Conservation (phyloP, 2,888 invertebrate species). For the Drosophila buzzatii region DNA sequence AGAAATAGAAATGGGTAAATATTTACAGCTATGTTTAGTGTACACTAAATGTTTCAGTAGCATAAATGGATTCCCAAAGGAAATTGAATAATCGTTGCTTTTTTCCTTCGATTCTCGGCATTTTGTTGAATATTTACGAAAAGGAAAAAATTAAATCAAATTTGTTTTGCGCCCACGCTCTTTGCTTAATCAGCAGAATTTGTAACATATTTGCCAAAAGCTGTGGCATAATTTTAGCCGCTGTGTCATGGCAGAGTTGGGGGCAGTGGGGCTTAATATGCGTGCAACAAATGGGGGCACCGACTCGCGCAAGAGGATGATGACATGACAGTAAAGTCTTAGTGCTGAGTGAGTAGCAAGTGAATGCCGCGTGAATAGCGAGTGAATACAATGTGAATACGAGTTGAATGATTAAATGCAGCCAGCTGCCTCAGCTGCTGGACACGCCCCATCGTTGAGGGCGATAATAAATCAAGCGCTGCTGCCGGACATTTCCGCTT, state of each 20-base stretch:
- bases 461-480: conserved; percentile 57
- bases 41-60: background rate
- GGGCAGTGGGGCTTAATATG: conserved; percentile 4
- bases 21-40: background rate
- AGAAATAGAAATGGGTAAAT: background rate
- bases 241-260: conserved; percentile 44
- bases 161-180: conserved; percentile 1
- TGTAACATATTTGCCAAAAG: conserved; percentile 36
- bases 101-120: conserved; percentile 1
- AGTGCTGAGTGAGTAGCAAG: conserved; percentile 26
- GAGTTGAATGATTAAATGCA: conserved; percentile 33
- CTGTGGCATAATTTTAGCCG: conserved; percentile 37
- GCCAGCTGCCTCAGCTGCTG: conserved; percentile 12
- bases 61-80: background rate
- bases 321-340: conserved; percentile 36
- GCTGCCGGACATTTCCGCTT: conserved; percentile 64
- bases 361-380: conserved; percentile 22
- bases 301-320: conserved; percentile 8
- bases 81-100: background rate
- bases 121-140: background rate
- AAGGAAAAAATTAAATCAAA: background rate
- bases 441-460: conserved; percentile 51
- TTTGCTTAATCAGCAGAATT: conserved; percentile 24
- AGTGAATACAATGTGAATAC: conserved; percentile 40
- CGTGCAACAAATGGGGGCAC: conserved; percentile 28